These are phyloP conservation scores for Trematocara stigmaticum DNA, from an alignment of 2,113 vertebrate genomes.

Conservation along the genomic window DNA sequence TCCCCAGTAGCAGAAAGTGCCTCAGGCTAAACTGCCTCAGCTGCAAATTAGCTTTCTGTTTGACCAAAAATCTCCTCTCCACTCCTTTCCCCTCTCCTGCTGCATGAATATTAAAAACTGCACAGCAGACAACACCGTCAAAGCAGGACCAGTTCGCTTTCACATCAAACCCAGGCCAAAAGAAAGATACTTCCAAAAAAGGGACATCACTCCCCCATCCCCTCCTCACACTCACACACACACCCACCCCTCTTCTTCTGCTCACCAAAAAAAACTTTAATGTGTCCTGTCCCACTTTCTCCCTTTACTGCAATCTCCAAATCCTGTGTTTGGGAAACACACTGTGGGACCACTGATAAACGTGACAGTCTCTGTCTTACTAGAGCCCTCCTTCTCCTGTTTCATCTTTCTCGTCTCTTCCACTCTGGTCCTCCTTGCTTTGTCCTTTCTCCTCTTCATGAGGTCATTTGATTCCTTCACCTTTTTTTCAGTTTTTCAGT, in stretches of 20 bases:
- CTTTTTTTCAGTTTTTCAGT: slow-evolving; percentile 12
- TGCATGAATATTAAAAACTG: slow-evolving; percentile 70
- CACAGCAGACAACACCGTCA: slow-evolving; percentile 55
- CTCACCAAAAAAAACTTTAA: slow-evolving; percentile 46
- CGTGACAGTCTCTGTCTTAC: slow-evolving; percentile 23
- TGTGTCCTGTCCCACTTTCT: slow-evolving; percentile 37
- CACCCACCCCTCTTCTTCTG: background rate
- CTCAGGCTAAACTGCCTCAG: slow-evolving; percentile 64
- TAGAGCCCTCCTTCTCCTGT: background rate
- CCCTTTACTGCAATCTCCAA: slow-evolving; percentile 45
- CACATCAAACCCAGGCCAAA: slow-evolving; percentile 59
- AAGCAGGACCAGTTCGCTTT: slow-evolving; percentile 52
- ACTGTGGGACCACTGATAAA: slow-evolving; percentile 58
- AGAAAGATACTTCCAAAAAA: slow-evolving; percentile 45
- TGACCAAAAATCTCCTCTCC: slow-evolving; percentile 66
- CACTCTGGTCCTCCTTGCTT: slow-evolving; percentile 25
- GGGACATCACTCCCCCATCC: background rate
- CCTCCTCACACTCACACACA: background rate
- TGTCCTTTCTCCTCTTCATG: slow-evolving; percentile 37
- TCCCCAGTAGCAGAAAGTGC: slow-evolving; percentile 64
- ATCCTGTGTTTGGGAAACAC: slow-evolving; percentile 42
- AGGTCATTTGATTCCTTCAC: slow-evolving; percentile 33
- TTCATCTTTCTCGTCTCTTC: slow-evolving; percentile 11
- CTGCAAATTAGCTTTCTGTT: slow-evolving; percentile 73
- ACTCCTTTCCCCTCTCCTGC: slow-evolving; percentile 37